Evolutionary conservation across 2,113 vertebrate genomes (phyloP), one percentile per base, ranked within the genome.

Genomic region (Aegotheles bennettii): DNA sequence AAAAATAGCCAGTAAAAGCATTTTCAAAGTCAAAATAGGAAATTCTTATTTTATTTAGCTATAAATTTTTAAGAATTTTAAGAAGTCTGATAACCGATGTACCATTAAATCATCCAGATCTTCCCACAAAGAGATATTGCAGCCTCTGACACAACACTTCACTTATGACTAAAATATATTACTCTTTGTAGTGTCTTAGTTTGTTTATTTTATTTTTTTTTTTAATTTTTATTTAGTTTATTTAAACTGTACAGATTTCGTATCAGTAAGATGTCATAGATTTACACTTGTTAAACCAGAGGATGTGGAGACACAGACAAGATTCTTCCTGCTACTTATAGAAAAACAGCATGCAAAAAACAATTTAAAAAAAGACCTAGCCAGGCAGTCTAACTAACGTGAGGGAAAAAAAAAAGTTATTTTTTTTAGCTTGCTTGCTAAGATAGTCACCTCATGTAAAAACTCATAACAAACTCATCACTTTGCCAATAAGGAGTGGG

Each of bases 161-260:
- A 80, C 4, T 73, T 65, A 53, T 69, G 40, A 68, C 60, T 82
- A 61, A 87, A 80, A 90, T 83, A 87, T 51, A 83, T 69, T 79
- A 73, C 48, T 76, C 48, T 70, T 64, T 82, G 25, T 61, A 79
- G 31, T 69, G 33, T 73, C 48, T 64, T 50, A n/a, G 17, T 84
- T 89, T 82, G 28, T 68, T 92, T 94, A 33, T 87, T 95, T 91
- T 56, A 65, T 91, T 85, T 92, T 87, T 95, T 91, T 56, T 69
- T 91, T 85, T 92, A 76, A 87, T 93, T 87, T 94, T 65, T n/a
- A n/a, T n/a, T n/a, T n/a, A n/a, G n/a, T n/a, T n/a, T n/a, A n/a
- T n/a, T n/a, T n/a, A n/a, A n/a, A n/a, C n/a, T n/a, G n/a, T 69
- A 47, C 2, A 47, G 51, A 60, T 73, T 73, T 90, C 10, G 14